Evolutionary conservation across 2,797 vertebrate species (phyloP), one percentile per base, ranked within the genome.

Genomic region (Sebastes paucispinis): DNA sequence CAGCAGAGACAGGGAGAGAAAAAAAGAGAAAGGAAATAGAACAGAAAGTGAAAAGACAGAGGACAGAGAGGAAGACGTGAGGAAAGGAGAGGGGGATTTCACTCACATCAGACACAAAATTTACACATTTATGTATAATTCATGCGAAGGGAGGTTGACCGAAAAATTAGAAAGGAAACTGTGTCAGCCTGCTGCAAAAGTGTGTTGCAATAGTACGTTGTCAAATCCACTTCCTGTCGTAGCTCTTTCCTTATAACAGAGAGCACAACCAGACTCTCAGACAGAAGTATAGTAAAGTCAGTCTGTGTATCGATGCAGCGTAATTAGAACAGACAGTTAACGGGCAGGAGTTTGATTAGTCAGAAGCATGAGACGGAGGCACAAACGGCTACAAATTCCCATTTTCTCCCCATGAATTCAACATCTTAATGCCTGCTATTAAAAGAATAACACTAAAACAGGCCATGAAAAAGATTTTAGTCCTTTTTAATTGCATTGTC

Each of bases 281-380:
- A 86, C 64, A 32, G 73, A 59, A 83, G 69, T 66, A 81, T 18
- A 77, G 77, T 78, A 47, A 67, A 77, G 75, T 57, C 73, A 68
- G 80, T 14, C 54, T 85, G 75, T 63, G 80, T 63, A 80, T 77
- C 22, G 36, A 86, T 81, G 81, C 72, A 59, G 75, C 8, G 29
- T 91, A 84, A 93, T 91, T 83, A 90, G 74, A 89, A 65, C 78
- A 87, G 87, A 80, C 81, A 87, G 69, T 90, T 89, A 89, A 88
- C 64, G 54, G 79, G 77, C 69, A 75, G 3, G 2, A 72, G 80
- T 86, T 86, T 88, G 85, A 93, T 92, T 91, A 90, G 87, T 79
- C 76, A 74, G 80, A 88, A 10, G 60, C 66, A 77, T 47, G 69
- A 76, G 75, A 88, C 66, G 60, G 66, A 86, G 74, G 32, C 55